Evolutionary conservation across 2,888 invertebrate genomes (phyloP), one percentile per base, ranked within the genome.

Genomic region (Tetrapedia diversipes): DNA sequence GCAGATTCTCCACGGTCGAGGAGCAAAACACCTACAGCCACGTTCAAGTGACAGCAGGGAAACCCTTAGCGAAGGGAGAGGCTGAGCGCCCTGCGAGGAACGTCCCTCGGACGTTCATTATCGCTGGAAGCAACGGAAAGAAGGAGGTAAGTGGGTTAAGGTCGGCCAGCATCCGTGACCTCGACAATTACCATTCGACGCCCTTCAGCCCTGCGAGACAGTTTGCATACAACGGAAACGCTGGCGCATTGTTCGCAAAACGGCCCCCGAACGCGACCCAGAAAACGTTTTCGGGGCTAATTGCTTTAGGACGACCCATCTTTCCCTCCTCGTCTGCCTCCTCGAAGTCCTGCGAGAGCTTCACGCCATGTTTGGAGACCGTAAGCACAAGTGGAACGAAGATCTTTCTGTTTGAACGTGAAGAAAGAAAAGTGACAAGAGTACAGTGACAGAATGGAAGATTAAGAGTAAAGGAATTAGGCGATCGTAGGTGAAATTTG

Each of bases 141-240:
- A 84, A 81, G 51, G 78, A 83, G 81, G 83, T 81, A 85, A 89
- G 74, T 77, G 75, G 86, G 87, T 86, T 79, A 87, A 86, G 85
- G 85, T 81, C 82, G 65, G 57, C 78, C 74, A 63, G 70, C 54
- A 81, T 79, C 81, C 82, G 77, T 83, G 85, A 87, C 84, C 85
- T 79, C 73, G 83, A 69, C 73, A 86, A 89, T 87, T 84, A 83
- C 81, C 79, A 81, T 82, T 81, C 71, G 71, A 63, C 74, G 73
- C 79, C 85, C 82, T 80, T 73, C 64, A 19, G 71, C 74, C 71
- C 79, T 69, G 49, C 37, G 65, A 69, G 63, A 64, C 70, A 72
- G 82, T 87, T 87, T 87, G 82, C 82, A 86, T 84, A 83, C 82
- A 81, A 41, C 59, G 66, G 74, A 70, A 86, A 81, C 74, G 85